These are phyloP conservation scores for Orchesella cincta DNA, from an alignment of 1,140 invertebrate genomes.

Conservation along the genomic window DNA sequence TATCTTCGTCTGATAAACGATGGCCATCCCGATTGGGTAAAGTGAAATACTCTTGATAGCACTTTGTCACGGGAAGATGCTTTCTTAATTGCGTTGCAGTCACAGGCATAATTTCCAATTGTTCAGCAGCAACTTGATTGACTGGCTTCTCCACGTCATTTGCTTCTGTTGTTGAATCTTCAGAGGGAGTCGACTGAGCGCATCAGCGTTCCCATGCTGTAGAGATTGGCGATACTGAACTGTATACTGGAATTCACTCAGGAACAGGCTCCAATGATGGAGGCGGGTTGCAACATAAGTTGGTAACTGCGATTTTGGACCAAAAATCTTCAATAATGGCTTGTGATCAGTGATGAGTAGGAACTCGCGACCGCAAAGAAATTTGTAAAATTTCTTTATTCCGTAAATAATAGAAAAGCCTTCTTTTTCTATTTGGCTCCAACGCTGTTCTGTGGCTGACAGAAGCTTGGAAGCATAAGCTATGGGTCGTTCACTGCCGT, in stretches of 20 bases:
- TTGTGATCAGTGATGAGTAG: conserved; percentile 59
- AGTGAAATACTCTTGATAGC: conserved; percentile 22
- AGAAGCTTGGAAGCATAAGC: conserved; percentile 59
- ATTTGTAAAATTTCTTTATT: conserved; percentile 60
- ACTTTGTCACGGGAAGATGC: background rate
- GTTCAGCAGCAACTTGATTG: background rate
- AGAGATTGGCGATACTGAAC: conserved; percentile 52
- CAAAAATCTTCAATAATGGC: conserved; percentile 56
- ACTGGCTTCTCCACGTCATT: background rate
- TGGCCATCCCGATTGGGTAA: conserved; percentile 30
- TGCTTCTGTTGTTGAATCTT: background rate
- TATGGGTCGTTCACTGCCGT: conserved; percentile 57
- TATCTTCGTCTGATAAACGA: background rate
- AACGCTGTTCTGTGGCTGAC: conserved; percentile 57
- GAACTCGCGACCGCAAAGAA: conserved; percentile 57
- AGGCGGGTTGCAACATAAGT: conserved; percentile 53
- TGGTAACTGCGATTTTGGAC: conserved; percentile 53
- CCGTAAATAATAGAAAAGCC: conserved; percentile 59
- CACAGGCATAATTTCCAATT: background rate
- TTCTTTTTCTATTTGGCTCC: conserved; percentile 62
- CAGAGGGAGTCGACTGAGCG: conserved; percentile 48
- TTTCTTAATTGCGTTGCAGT: background rate
- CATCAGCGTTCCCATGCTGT: conserved; percentile 52
- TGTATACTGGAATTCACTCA: conserved; percentile 54
- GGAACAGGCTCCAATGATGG: conserved; percentile 54